A percentile compares a stretch with the other conserved stretches of the same genome.
phyloP scores from a whole-genome alignment of 1,140 invertebrate species.

The Aphis craccivora region DNA sequence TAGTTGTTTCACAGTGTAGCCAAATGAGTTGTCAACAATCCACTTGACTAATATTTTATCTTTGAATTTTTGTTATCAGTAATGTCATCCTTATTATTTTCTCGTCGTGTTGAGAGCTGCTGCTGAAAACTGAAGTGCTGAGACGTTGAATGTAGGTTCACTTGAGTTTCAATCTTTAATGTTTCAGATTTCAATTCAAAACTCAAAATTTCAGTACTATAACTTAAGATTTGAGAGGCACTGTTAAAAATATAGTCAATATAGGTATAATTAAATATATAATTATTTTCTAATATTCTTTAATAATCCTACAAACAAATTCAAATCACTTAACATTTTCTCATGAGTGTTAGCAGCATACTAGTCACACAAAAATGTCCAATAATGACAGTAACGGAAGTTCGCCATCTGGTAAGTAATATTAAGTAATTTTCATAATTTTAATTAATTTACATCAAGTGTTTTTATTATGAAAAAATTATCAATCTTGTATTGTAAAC shows the following conservation, averaged over 20 bases:
- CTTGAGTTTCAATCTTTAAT: neutral
- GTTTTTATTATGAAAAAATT: neutral
- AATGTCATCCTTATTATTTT: neutral
- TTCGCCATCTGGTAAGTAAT: conserved; percentile 42
- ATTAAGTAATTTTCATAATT: neutral
- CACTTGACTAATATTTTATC: neutral
- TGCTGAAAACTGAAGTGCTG: neutral
- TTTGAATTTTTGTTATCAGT: conserved; percentile 15
- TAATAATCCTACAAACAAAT: neutral
- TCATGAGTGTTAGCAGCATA: conserved; percentile 23
- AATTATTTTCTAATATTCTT: neutral
- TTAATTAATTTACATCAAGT: neutral
- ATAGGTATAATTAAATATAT: neutral
- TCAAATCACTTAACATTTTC: neutral
- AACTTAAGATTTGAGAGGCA: neutral
- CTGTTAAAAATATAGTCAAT: neutral
- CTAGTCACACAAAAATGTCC: conserved; percentile 33
- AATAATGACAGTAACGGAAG: conserved; percentile 54
- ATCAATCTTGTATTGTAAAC: neutral
- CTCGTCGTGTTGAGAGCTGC: neutral
- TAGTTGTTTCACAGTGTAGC: neutral
- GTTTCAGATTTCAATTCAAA: neutral
- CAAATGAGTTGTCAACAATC: neutral
- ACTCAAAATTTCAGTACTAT: neutral
- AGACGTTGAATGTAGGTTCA: neutral